A percentile compares a stretch with the other conserved stretches of the same genome.
These are phyloP conservation scores for Enteromius paludinosus DNA, from an alignment of 2,797 vertebrate genomes.

Conservation along the genomic window DNA sequence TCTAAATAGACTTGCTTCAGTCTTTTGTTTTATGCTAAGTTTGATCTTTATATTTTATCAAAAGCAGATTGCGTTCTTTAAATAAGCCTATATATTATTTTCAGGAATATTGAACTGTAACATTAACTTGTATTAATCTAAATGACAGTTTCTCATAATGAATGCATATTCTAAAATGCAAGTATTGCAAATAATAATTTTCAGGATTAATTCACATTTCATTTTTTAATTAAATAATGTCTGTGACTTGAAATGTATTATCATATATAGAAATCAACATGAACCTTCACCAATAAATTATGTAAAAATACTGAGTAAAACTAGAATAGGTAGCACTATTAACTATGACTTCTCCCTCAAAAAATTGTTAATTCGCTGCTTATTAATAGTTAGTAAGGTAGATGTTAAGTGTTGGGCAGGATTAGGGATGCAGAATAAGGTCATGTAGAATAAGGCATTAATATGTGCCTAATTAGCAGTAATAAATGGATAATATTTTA, in stretches of 20 bases:
- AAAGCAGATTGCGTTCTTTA: neutral
- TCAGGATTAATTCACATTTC: neutral
- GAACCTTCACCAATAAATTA: neutral
- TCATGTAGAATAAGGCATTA: too few species aligned
- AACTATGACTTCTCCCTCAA: too few species aligned
- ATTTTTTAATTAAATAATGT: neutral
- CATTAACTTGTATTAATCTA: neutral
- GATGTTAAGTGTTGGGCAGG: too few species aligned
- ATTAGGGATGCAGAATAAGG: too few species aligned
- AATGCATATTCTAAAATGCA: neutral
- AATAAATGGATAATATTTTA: too few species aligned
- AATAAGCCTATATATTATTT: neutral
- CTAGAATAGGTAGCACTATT: too few species aligned
- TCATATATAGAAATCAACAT: neutral
- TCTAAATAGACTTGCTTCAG: neutral
- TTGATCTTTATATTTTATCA: neutral
- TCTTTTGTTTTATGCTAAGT: neutral
- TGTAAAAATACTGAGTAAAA: neutral
- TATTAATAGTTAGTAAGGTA: too few species aligned
- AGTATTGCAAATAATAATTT: neutral
- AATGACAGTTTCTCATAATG: neutral
- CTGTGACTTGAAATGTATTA: neutral
- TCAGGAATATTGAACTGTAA: neutral
- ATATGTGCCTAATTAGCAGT: too few species aligned
- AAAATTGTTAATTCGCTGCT: too few species aligned